These are phyloP conservation scores for Acrossocheilus wenchowensis DNA, from an alignment of 2,797 vertebrate genomes.

Conservation along the genomic window DNA sequence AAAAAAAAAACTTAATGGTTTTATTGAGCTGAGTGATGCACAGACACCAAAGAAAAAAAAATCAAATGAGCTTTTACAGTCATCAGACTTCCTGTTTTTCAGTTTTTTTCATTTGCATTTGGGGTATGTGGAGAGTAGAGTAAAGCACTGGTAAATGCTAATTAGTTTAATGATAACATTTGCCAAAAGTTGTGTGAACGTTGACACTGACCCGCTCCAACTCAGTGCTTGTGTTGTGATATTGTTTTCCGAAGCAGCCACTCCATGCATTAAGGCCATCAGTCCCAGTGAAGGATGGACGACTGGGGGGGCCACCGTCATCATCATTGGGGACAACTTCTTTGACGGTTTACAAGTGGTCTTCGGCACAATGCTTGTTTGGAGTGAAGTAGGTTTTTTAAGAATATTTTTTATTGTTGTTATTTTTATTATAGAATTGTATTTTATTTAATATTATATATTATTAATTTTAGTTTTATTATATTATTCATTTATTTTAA, in stretches of 20 bases:
- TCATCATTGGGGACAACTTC: conserved; percentile 97
- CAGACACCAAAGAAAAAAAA: conserved; percentile 49
- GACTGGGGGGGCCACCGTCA: conserved; percentile 93
- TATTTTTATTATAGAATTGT: not conserved
- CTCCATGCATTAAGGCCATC: conserved; percentile 97
- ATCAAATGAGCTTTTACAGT: conserved; percentile 56
- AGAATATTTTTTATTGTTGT: not conserved
- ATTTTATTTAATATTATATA: not conserved
- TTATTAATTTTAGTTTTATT: not conserved
- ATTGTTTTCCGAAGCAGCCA: conserved; percentile 84
- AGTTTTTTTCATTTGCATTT: conserved; percentile 13
- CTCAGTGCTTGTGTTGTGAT: conserved; percentile 17
- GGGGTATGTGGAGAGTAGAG: not conserved
- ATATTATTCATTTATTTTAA: not conserved
- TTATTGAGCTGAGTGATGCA: conserved; percentile 70
- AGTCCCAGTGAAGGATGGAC: conserved; percentile 97
- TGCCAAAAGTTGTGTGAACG: conserved; percentile 5
- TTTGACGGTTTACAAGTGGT: conserved; percentile 95
- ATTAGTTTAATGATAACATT: conserved; percentile 1
- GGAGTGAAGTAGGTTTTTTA: conserved; percentile 87
- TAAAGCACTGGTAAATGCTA: conserved; percentile 38
- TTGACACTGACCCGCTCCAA: not conserved
- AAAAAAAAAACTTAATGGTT: conserved; percentile 55
- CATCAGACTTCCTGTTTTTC: conserved; percentile 48
- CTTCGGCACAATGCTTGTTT: conserved; percentile 93